Conservation (phyloP, 2,113 vertebrate genomes). For the Aegithalos caudatus region DNA sequence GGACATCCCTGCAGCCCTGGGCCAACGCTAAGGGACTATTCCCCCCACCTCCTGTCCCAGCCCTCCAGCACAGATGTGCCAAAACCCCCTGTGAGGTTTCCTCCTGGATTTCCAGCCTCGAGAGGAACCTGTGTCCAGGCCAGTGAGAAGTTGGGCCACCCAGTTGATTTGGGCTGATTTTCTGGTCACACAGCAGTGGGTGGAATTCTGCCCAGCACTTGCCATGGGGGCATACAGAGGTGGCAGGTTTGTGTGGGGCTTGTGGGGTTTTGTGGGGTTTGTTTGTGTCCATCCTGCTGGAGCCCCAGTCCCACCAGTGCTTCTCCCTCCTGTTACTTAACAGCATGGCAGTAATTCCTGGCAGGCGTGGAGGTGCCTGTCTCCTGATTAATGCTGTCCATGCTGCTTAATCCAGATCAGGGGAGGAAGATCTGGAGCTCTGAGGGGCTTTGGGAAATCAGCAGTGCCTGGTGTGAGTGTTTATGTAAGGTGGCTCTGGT, state of each 20-base stretch:
- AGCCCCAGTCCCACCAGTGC: fast-evolving
- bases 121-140: not conserved
- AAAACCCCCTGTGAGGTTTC: not conserved
- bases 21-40: fast-evolving
- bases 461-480: not conserved
- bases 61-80: fast-evolving
- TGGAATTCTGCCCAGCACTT: not conserved
- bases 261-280: too few relatives aligned
- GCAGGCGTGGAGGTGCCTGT: not conserved
- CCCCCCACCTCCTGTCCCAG: not conserved
- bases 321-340: not conserved
- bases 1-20: not conserved
- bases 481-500: not conserved
- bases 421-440: not conserved
- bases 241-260: not conserved
- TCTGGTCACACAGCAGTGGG: fast-evolving
- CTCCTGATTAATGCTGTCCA: not conserved
- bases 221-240: fast-evolving
- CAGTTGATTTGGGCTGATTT: fast-evolving
- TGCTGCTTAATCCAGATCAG: not conserved
- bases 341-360: not conserved
- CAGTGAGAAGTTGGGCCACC: not conserved
- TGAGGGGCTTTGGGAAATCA: conserved; percentile 32
- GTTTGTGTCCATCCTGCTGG: not conserved
- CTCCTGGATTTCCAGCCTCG: fast-evolving